A percentile compares a stretch with the other conserved stretches of the same genome.
Evolutionary conservation across 2,113 vertebrate genomes (phyloP).

Genomic region (Leucosticte australis): DNA sequence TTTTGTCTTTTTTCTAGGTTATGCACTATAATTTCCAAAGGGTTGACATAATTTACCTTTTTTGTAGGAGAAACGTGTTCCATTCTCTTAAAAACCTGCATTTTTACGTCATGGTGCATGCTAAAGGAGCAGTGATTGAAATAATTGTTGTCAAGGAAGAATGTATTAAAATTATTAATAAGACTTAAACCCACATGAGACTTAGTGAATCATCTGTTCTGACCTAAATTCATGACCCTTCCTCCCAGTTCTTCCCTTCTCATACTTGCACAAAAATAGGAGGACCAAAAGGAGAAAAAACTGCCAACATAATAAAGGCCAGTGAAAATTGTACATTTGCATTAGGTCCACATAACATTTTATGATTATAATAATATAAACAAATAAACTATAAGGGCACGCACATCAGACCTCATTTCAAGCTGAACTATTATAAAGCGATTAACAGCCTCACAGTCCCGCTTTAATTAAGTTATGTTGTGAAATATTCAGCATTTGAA

Average conservation of each 20-base stretch:
- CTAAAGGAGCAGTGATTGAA: constrained; percentile 43
- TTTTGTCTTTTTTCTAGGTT: background rate
- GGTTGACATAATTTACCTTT: background rate
- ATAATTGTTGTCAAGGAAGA: constrained; percentile 38
- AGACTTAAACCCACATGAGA: constrained; percentile 57
- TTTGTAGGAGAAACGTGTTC: background rate
- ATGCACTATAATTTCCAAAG: background rate
- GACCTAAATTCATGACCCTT: constrained; percentile 71
- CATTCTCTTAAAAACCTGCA: background rate
- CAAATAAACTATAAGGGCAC: constrained; percentile 59
- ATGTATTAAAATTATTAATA: constrained; percentile 67
- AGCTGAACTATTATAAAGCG: constrained; percentile 70
- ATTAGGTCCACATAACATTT: constrained; percentile 29
- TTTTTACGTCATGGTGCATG: background rate
- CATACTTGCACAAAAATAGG: background rate
- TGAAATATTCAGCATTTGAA: constrained; percentile 77
- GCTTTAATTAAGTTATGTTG: constrained; percentile 77
- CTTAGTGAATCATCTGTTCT: constrained; percentile 55
- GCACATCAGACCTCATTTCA: constrained; percentile 71
- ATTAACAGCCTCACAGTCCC: constrained; percentile 72
- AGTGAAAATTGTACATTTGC: constrained; percentile 31
- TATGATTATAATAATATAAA: constrained; percentile 67
- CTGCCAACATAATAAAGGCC: constrained; percentile 4
- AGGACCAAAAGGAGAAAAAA: background rate
- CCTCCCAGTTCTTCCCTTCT: constrained; percentile 27